Conservation (phyloP, 2,888 invertebrate species). For the Petrolisthes manimaculis region DNA sequence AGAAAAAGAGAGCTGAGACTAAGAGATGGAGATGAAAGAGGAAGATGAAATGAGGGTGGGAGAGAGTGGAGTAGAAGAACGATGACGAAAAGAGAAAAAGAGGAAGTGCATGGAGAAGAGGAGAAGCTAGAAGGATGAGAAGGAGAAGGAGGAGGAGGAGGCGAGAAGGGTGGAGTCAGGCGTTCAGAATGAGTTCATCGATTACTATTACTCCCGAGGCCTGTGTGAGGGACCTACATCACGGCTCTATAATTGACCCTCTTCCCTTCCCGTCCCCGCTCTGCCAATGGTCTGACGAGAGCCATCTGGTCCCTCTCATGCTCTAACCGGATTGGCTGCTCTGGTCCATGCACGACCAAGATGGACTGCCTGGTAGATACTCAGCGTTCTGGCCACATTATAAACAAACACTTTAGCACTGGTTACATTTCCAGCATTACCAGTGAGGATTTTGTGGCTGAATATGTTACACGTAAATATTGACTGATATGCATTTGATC, state of each 20-base stretch:
- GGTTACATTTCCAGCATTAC: too few relatives aligned
- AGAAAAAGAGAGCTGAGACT: too few relatives aligned
- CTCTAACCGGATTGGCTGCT: slow-evolving; percentile 18
- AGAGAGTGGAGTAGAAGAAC: not conserved
- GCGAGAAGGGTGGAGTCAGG: slow-evolving; percentile 29
- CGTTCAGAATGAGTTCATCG: slow-evolving; percentile 24
- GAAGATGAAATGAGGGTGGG: not conserved
- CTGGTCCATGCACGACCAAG: not conserved
- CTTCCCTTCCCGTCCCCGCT: slow-evolving; percentile 16
- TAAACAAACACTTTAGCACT: too few relatives aligned
- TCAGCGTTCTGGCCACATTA: too few relatives aligned
- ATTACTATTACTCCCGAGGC: slow-evolving; percentile 19
- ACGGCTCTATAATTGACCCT: slow-evolving; percentile 27
- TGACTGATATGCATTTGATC: too few relatives aligned
- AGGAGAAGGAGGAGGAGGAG: slow-evolving; percentile 19
- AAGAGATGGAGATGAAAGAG: too few relatives aligned
- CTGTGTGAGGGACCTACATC: slow-evolving; percentile 30
- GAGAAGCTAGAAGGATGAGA: slow-evolving; percentile 17
- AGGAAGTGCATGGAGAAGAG: slow-evolving; percentile 2
- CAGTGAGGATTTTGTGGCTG: too few relatives aligned
- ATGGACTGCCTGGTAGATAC: not conserved
- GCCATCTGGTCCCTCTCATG: slow-evolving; percentile 27
- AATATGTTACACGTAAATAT: too few relatives aligned
- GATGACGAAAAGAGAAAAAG: not conserved
- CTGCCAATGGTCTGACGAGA: slow-evolving; percentile 41